phyloP scores from a whole-genome alignment of 2,797 vertebrate genomes.

The Chromis chromis region DNA sequence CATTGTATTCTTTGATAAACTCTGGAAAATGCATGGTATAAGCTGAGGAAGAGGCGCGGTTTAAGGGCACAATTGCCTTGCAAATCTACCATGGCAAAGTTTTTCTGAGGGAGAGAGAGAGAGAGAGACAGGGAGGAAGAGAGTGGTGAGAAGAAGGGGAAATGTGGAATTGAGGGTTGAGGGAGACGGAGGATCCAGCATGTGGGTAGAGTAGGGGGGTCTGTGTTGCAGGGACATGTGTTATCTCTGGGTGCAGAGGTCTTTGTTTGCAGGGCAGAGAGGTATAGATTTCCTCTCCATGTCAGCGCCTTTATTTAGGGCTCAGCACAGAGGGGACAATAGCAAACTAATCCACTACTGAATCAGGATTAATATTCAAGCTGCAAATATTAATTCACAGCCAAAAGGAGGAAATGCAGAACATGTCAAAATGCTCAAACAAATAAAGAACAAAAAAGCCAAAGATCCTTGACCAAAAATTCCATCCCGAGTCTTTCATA shows the following conservation, averaged over 20 bases:
- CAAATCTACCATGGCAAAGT: constrained; percentile 87
- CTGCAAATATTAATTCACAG: constrained; percentile 95
- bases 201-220: constrained; percentile 72
- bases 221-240: constrained; percentile 79
- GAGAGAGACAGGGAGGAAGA: constrained; percentile 36
- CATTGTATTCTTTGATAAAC: constrained; percentile 88
- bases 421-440: constrained; percentile 85
- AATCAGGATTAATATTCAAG: constrained; percentile 95
- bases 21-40: constrained; percentile 85
- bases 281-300: constrained; percentile 86
- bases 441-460: constrained; percentile 81
- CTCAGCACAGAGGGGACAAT: constrained; percentile 85
- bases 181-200: constrained; percentile 66
- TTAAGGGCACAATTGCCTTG: constrained; percentile 86
- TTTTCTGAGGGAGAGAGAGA: constrained; percentile 64
- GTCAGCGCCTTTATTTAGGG: constrained; percentile 84
- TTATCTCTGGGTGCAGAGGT: constrained; percentile 87
- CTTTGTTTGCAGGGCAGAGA: constrained; percentile 84
- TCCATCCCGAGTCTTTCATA: constrained; percentile 73
- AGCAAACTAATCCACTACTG: constrained; percentile 94
- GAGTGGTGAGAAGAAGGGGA: constrained; percentile 51
- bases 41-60: constrained; percentile 81
- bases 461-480: constrained; percentile 79
- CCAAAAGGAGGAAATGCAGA: constrained; percentile 84
- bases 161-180: constrained; percentile 60